These are phyloP conservation scores for Amiota communis DNA, from an alignment of 2,888 invertebrate genomes.

Conservation along the genomic window DNA sequence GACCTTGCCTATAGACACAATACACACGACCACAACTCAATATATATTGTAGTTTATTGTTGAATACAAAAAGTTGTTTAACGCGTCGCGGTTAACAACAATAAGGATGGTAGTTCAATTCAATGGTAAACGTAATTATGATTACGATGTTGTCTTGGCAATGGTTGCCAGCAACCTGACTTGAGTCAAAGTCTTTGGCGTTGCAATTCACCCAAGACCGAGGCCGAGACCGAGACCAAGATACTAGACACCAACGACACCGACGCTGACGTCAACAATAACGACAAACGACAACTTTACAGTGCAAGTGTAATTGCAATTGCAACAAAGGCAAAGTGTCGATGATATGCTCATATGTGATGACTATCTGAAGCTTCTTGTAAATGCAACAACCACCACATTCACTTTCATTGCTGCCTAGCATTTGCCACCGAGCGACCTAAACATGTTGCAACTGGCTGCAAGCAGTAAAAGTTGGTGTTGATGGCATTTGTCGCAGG, in stretches of 20 bases:
- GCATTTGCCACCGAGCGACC: not conserved
- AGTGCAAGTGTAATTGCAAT: not conserved
- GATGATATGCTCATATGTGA: constrained; percentile 9
- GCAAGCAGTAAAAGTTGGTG: constrained; percentile 47
- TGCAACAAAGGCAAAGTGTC: constrained; percentile 6
- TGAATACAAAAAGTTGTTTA: too few relatives aligned
- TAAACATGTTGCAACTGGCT: constrained; percentile 17
- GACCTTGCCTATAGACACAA: too few relatives aligned
- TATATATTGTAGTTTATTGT: too few relatives aligned
- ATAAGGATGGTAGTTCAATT: too few relatives aligned
- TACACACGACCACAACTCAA: too few relatives aligned
- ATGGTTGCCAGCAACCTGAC: constrained; percentile 58
- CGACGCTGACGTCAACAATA: constrained; percentile 31
- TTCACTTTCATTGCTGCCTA: constrained; percentile 58
- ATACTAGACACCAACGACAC: constrained; percentile 20
- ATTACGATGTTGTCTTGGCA: constrained; percentile 52
- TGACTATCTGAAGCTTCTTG: not conserved
- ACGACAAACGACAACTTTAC: constrained; percentile 34
- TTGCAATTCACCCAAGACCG: constrained; percentile 61
- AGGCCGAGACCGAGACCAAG: not conserved
- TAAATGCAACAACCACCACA: constrained; percentile 46
- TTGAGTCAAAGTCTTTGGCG: constrained; percentile 53
- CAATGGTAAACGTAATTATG: too few relatives aligned
- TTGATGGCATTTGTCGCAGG: not conserved
- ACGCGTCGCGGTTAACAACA: too few relatives aligned